These are phyloP conservation scores for Bombus superbus DNA, from an alignment of 1,140 invertebrate genomes.

Conservation along the genomic window DNA sequence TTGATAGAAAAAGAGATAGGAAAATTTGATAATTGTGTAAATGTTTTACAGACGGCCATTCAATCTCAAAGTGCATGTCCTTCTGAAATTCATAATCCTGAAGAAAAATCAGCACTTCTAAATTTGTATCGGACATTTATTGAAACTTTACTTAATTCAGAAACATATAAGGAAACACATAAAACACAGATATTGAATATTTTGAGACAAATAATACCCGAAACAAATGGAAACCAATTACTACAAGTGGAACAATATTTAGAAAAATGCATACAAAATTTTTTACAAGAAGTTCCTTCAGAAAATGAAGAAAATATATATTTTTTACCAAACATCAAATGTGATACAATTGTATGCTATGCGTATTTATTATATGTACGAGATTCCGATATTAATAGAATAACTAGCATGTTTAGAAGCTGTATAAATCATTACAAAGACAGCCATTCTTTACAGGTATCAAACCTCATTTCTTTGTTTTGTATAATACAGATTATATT, in stretches of 20 bases:
- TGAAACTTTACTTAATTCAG: conserved; percentile 76
- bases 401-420: conserved; percentile 66
- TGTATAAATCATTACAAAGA: conserved; percentile 72
- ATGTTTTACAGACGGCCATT: conserved; percentile 82
- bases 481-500: background rate
- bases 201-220: conserved; percentile 64
- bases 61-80: conserved; percentile 70
- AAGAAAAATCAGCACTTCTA: conserved; percentile 76
- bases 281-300: conserved; percentile 54
- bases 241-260: conserved; percentile 69
- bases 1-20: conserved; percentile 84
- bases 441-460: conserved; percentile 68
- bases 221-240: conserved; percentile 53
- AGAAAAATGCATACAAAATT: conserved; percentile 62
- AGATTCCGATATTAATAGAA: conserved; percentile 61
- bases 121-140: conserved; percentile 80
- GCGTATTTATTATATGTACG: conserved; percentile 82
- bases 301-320: conserved; percentile 69
- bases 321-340: conserved; percentile 82
- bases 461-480: conserved; percentile 1
- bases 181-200: conserved; percentile 65
- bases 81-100: conserved; percentile 56
- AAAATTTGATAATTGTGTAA: conserved; percentile 77
- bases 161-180: conserved; percentile 63
- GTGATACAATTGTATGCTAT: conserved; percentile 84